A percentile compares a stretch with the other conserved stretches of the same genome.
Conservation (phyloP, 2,888 invertebrate species). For the Agrochola lychnidis region DNA sequence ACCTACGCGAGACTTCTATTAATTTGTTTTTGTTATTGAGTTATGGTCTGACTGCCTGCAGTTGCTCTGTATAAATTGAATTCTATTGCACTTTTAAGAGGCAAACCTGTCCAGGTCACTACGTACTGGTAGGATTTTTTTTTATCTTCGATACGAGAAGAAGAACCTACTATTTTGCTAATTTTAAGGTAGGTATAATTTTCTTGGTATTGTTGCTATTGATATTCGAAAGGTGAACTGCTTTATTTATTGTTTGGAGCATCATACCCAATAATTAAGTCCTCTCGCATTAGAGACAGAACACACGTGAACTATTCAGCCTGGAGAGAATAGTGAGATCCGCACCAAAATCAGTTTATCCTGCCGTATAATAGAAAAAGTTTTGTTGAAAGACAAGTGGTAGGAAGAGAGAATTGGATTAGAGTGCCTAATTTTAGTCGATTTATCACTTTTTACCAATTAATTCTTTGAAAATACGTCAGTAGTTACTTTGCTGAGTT, state of each 20-base stretch:
- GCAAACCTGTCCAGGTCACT: not conserved
- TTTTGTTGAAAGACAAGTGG: not conserved
- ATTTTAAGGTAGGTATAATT: not conserved
- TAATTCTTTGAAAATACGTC: not conserved
- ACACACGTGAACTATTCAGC: not conserved
- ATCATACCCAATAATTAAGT: not conserved
- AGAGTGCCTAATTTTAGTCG: not conserved
- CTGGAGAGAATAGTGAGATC: not conserved
- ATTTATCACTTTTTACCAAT: not conserved
- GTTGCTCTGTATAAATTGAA: not conserved
- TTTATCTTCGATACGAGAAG: not conserved
- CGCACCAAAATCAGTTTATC: not conserved
- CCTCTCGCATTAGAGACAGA: not conserved
- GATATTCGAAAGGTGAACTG: not conserved
- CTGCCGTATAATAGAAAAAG: not conserved
- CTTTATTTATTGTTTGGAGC: not conserved
- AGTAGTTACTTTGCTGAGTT: not conserved
- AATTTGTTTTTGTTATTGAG: constrained; percentile 42
- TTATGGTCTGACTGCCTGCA: constrained; percentile 4
- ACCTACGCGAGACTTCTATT: constrained; percentile 39
- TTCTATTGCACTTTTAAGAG: not conserved
- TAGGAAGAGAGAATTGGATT: not conserved
- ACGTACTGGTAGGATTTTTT: not conserved
- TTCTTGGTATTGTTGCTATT: not conserved
- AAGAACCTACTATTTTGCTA: not conserved